phyloP scores from a whole-genome alignment of 1,140 invertebrate species.

The Temnothorax longispinosus region DNA sequence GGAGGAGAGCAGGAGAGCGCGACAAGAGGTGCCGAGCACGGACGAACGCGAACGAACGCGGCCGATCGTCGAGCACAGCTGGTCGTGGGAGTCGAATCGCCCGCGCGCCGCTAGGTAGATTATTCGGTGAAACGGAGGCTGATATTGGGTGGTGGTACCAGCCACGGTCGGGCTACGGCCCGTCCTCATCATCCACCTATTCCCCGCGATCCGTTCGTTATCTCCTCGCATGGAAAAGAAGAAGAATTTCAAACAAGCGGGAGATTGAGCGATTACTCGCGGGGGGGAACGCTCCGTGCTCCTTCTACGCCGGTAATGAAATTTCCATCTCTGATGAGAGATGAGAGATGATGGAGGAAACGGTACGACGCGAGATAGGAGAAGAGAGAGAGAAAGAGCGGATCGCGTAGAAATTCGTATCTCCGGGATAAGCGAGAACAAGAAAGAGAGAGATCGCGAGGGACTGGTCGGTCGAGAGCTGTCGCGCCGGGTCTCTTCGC shows the following conservation, averaged over 20 bases:
- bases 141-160: slow-evolving; percentile 70
- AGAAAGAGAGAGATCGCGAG: neutral
- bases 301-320: slow-evolving; percentile 7
- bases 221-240: neutral
- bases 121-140: slow-evolving; percentile 67
- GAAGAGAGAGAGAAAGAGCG: neutral
- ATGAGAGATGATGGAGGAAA: neutral
- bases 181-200: slow-evolving; percentile 51
- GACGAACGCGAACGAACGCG: slow-evolving; percentile 36
- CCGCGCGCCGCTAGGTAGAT: slow-evolving; percentile 47
- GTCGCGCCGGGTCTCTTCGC: slow-evolving; percentile 26
- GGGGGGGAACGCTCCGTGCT: neutral
- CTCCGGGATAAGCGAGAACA: neutral
- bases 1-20: slow-evolving; percentile 8
- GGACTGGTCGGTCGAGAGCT: slow-evolving; percentile 39
- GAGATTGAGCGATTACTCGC: neutral
- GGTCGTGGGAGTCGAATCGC: slow-evolving; percentile 72
- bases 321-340: neutral
- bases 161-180: slow-evolving; percentile 66
- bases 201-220: slow-evolving; percentile 15
- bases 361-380: neutral
- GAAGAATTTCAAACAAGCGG: neutral
- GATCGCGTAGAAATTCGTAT: slow-evolving; percentile 16
- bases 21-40: slow-evolving; percentile 33
- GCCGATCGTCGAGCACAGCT: slow-evolving; percentile 59